Evolutionary conservation across 2,888 invertebrate genomes (phyloP).

Genomic region (Lepidocyrtinus sp.): DNA sequence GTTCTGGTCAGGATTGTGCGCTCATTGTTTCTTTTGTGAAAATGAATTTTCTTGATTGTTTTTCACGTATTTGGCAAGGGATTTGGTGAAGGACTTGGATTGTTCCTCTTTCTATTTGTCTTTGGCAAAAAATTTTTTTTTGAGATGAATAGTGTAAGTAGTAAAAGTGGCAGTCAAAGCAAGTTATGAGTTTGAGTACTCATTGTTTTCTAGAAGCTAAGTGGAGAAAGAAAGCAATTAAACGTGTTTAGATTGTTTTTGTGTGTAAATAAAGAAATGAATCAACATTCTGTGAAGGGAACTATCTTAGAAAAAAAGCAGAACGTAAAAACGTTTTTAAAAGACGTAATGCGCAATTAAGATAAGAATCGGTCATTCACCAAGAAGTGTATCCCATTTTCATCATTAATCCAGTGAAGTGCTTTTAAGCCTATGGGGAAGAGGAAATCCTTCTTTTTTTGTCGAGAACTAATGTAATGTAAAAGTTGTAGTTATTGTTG

Average conservation of each 20-base stretch:
- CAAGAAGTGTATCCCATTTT: slow-evolving; percentile 24
- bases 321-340: slow-evolving; percentile 9
- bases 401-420: slow-evolving; percentile 22
- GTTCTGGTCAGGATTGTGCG: not conserved
- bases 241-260: not conserved
- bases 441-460: slow-evolving; percentile 16
- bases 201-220: slow-evolving; percentile 1
- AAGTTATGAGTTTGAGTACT: slow-evolving; percentile 1
- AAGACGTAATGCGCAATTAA: slow-evolving; percentile 53
- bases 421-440: slow-evolving; percentile 2
- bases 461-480: not conserved
- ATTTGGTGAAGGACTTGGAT: not conserved
- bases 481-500: slow-evolving; percentile 18
- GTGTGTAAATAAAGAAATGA: slow-evolving; percentile 9
- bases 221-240: slow-evolving; percentile 9
- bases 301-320: not conserved
- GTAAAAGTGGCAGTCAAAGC: slow-evolving; percentile 4
- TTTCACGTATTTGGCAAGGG: not conserved
- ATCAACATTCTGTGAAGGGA: not conserved
- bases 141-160: not conserved
- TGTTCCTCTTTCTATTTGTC: not conserved
- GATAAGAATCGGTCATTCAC: slow-evolving; percentile 59
- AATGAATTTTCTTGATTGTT: not conserved
- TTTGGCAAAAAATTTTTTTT: not conserved
- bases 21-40: not conserved